Conservation (phyloP, 2,888 invertebrate species). For the Branchellion lobata region DNA sequence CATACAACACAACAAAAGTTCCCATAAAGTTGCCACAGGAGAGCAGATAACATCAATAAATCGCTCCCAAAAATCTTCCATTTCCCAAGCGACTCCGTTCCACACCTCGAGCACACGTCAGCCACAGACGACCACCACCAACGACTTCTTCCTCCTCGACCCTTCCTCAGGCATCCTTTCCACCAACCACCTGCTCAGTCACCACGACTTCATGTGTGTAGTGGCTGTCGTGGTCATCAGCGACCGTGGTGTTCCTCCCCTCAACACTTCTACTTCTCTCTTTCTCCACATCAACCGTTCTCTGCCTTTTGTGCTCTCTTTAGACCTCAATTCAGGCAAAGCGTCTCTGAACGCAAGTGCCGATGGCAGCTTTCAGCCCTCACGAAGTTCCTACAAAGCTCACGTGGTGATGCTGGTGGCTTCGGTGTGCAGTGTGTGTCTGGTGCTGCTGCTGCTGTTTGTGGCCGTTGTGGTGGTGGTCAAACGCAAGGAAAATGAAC, state of each 20-base stretch:
- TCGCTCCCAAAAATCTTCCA: not conserved
- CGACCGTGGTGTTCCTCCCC: slow-evolving; percentile 38
- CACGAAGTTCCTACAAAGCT: not conserved
- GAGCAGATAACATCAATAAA: too few relatives aligned
- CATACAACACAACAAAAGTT: too few relatives aligned
- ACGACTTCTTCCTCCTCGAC: not conserved
- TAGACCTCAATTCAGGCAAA: slow-evolving; percentile 15
- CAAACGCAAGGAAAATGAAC: slow-evolving; percentile 45
- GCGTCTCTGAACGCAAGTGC: not conserved
- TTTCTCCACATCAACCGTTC: slow-evolving; percentile 48
- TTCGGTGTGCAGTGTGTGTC: slow-evolving; percentile 47
- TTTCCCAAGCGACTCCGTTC: not conserved
- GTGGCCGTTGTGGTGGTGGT: slow-evolving; percentile 48
- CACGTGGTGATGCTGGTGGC: slow-evolving; percentile 49
- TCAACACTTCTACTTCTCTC: slow-evolving; percentile 20
- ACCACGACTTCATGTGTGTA: not conserved
- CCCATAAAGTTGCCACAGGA: too few relatives aligned
- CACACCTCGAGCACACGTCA: not conserved
- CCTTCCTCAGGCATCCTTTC: not conserved
- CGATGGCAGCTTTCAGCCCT: not conserved
- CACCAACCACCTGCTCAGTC: not conserved
- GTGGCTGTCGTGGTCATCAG: not conserved
- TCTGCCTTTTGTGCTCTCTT: slow-evolving; percentile 26
- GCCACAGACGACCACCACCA: not conserved
- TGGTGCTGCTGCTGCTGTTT: slow-evolving; percentile 46